Conservation (phyloP, 1,140 invertebrate genomes). For the Tigriopus japonicus region DNA sequence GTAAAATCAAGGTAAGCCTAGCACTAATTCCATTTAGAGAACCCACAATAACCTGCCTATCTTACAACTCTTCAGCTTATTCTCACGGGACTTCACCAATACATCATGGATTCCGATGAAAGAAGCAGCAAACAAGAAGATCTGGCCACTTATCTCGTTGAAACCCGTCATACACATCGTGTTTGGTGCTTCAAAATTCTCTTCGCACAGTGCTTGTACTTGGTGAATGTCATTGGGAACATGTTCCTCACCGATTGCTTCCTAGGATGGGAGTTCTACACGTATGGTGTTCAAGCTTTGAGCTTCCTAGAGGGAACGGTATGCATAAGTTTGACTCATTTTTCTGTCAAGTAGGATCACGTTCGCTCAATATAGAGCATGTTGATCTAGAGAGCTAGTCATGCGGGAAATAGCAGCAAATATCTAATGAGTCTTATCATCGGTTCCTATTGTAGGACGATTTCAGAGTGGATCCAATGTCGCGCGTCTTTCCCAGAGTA, state of each 20-base stretch:
- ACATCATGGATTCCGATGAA: constrained; percentile 1
- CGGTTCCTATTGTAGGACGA: constrained; percentile 15
- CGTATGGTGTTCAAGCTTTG: constrained; percentile 24
- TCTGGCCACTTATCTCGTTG: constrained; percentile 14
- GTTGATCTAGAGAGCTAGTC: too few relatives aligned
- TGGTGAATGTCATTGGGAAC: constrained; percentile 25
- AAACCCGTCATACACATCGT: neutral
- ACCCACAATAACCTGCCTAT: constrained; percentile 20
- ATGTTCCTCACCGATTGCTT: constrained; percentile 29
- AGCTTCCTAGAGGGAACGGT: constrained; percentile 13
- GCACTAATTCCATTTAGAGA: constrained; percentile 7
- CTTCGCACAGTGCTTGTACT: constrained; percentile 19
- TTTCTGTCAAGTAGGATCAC: too few relatives aligned
- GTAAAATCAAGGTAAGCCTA: constrained; percentile 17
- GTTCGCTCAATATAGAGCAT: too few relatives aligned
- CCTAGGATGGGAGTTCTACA: constrained; percentile 26
- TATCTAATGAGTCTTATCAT: constrained; percentile 12
- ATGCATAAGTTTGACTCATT: too few relatives aligned
- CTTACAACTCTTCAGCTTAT: constrained; percentile 17
- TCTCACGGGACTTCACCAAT: constrained; percentile 12
- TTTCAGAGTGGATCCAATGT: constrained; percentile 23
- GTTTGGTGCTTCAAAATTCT: constrained; percentile 4
- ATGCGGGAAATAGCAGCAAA: too few relatives aligned
- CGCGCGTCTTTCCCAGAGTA: constrained; percentile 33
- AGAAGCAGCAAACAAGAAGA: constrained; percentile 9